Evolutionary conservation across 2,888 invertebrate genomes (phyloP).

Genomic region (Scelioninae gen. 1): DNA sequence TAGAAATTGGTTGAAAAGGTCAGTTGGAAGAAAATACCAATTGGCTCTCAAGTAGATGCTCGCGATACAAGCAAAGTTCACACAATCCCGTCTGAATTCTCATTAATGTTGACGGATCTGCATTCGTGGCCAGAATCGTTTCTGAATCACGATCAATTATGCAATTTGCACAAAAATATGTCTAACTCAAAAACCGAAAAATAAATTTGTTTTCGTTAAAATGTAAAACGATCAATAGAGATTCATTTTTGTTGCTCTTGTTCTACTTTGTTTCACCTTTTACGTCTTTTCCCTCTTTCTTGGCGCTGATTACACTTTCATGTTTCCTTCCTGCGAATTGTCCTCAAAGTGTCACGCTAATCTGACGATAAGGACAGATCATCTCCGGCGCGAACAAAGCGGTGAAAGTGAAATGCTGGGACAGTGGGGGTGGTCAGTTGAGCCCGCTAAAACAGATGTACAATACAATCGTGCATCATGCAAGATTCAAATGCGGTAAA

Average conservation of each 20-base stretch:
- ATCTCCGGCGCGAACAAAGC: conserved; percentile 53
- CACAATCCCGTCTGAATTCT: background rate
- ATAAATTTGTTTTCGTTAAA: too few species aligned
- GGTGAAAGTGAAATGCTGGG: conserved; percentile 65
- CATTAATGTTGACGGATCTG: background rate
- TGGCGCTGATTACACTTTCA: background rate
- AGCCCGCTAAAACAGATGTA: conserved; percentile 50
- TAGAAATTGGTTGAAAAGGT: conserved; percentile 15
- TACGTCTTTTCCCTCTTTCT: conserved; percentile 2
- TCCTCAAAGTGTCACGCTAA: conserved; percentile 47
- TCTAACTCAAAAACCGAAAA: too few species aligned
- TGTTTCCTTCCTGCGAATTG: too few species aligned
- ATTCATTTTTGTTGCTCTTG: too few species aligned
- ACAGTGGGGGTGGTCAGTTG: conserved; percentile 63
- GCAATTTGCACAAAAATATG: too few species aligned
- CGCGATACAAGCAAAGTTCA: conserved; percentile 3
- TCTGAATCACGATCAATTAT: background rate
- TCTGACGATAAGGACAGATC: conserved; percentile 33
- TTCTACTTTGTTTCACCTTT: background rate
- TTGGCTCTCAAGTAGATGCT: conserved; percentile 9
- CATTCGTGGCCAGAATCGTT: background rate
- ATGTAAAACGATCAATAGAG: too few species aligned
- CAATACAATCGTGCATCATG: conserved; percentile 59
- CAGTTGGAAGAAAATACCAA: conserved; percentile 18
- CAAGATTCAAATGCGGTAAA: conserved; percentile 65